These are phyloP conservation scores for Tupaia tana DNA, from an alignment of 2,113 vertebrate species.

Conservation along the genomic window DNA sequence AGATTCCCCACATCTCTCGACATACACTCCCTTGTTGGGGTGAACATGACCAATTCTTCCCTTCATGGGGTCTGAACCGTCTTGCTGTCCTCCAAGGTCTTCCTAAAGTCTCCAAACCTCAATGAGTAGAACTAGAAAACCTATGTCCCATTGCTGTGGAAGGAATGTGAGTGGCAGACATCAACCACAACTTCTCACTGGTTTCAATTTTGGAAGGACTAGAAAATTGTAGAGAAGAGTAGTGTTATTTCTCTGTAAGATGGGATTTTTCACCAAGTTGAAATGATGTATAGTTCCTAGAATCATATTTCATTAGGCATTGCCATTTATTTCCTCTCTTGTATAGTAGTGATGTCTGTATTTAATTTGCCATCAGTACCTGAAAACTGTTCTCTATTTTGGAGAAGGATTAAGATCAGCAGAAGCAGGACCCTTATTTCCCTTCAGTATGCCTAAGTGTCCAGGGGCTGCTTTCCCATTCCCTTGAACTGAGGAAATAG, in stretches of 20 bases:
- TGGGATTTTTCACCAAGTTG: neutral
- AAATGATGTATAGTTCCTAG: neutral
- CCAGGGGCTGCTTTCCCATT: neutral
- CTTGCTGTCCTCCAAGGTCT: too few relatives aligned
- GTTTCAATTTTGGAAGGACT: neutral
- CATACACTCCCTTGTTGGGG: neutral
- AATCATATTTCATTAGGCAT: neutral
- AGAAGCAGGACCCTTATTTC: neutral
- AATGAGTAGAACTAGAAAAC: neutral
- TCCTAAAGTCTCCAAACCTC: neutral
- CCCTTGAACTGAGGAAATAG: neutral
- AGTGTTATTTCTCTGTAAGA: too few relatives aligned
- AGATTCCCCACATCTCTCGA: neutral
- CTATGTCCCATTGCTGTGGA: accelerated
- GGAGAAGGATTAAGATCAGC: neutral
- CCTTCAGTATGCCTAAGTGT: neutral
- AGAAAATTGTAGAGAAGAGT: neutral
- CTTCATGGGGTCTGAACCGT: neutral
- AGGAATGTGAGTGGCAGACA: neutral
- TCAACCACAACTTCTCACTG: accelerated
- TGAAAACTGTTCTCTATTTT: neutral
- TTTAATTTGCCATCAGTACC: neutral
- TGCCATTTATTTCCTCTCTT: neutral
- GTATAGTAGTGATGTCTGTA: neutral
- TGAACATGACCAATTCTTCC: neutral